Evolutionary conservation across 2,113 vertebrate genomes (phyloP), one percentile per base, ranked within the genome.

Genomic region (Pimephales promelas): DNA sequence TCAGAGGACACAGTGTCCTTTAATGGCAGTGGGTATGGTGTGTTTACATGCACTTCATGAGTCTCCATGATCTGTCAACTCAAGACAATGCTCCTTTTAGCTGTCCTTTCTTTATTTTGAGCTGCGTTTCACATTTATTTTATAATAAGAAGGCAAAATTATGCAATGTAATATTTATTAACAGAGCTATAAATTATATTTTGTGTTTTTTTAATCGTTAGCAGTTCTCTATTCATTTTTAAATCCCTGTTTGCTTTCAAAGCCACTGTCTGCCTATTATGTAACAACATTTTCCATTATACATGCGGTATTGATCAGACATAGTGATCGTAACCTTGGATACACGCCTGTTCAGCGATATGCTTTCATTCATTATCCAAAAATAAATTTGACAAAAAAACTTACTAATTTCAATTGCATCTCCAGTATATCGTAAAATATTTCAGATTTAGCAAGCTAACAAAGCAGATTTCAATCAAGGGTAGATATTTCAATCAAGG

Each of bases 1-100:
- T 73, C n/a, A 87, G 87, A 93, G 91, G 91, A 91, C 90, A 83
- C 10, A n/a, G 85, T 43, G 90, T 88, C 91, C 90, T 92, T 43
- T 83, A 64, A 86, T 88, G 83, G 84, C 88, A 88, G 24, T 61
- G 47, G 59, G 18, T 49, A 82, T 56, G 74, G 82, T 81, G 40
- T 54, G 87, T 83, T 87, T 87, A 88, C 28, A 43, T 57, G 75
- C 64, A 66, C 22, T 24, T n/a, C n/a, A 61, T 24, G 68, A 72
- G 22, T 47, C 68, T 71, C 36, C 75, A 49, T 84, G 36, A 62
- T 79, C 20, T 22, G 78, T 66, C 79, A n/a, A n/a, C n/a, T n/a
- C n/a, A 80, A 68, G 20, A 81, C 31, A 56, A 34, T 40, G 66
- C 28, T 77, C 47, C 22, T 20, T 79, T 49, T 26, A 18, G 31